Conservation (phyloP, 2,888 invertebrate genomes). For the Leucophenga montana region DNA sequence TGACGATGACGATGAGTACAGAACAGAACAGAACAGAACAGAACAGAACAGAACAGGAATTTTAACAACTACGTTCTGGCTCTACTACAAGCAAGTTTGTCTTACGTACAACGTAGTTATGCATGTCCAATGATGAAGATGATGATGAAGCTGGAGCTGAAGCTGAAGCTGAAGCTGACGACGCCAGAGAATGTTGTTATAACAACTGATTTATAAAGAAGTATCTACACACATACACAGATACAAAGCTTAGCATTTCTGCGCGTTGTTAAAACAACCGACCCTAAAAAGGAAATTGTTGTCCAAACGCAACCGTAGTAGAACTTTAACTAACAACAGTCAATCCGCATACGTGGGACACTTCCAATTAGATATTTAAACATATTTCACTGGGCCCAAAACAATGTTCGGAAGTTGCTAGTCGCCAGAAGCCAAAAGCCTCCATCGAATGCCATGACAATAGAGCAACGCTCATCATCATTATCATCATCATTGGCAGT, state of each 20-base stretch:
- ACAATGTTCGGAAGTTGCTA: neutral
- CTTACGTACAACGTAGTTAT: conserved; percentile 2
- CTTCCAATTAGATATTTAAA: conserved; percentile 58
- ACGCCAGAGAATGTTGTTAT: conserved; percentile 28
- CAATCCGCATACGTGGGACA: conserved; percentile 17
- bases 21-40: too few relatives aligned
- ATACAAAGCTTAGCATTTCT: conserved; percentile 44
- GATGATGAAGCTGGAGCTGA: conserved; percentile 34
- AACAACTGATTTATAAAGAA: conserved; percentile 61
- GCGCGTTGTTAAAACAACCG: conserved; percentile 47
- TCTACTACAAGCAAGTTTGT: conserved; percentile 6
- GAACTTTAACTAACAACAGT: conserved; percentile 22
- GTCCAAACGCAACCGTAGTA: conserved; percentile 38
- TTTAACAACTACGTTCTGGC: conserved; percentile 57
- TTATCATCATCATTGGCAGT: neutral
- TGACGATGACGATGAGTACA: conserved; percentile 66
- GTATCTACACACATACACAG: too few relatives aligned
- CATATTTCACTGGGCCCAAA: conserved; percentile 35
- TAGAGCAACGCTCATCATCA: conserved; percentile 7
- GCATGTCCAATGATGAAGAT: conserved; percentile 32
- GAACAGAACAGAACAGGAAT: conserved; percentile 67
- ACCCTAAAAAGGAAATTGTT: conserved; percentile 65
- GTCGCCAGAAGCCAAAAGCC: too few relatives aligned
- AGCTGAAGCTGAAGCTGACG: conserved; percentile 22
- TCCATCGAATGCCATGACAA: too few relatives aligned